phyloP scores from a whole-genome alignment of 1,140 invertebrate species.

The Macrotrachela quadricornifera region DNA sequence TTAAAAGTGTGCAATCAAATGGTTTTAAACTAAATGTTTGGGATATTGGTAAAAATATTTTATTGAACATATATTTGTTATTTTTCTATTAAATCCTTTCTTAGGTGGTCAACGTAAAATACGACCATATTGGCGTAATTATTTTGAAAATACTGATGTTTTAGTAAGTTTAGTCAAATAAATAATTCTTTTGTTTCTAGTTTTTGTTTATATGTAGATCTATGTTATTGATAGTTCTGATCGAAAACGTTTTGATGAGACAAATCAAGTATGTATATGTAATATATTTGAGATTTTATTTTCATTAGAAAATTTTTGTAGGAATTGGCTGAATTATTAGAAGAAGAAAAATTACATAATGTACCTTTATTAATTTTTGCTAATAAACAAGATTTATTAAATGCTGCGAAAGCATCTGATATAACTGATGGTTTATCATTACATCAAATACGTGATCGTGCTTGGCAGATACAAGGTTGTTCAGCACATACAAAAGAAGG shows the following conservation, averaged over 20 bases:
- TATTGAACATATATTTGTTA: too few relatives aligned
- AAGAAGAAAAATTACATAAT: constrained; percentile 69
- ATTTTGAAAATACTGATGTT: constrained; percentile 97
- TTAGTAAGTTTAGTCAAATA: constrained; percentile 41
- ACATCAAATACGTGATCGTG: constrained; percentile 65
- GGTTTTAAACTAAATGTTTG: constrained; percentile 95
- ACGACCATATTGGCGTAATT: constrained; percentile 94
- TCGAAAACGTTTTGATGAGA: constrained; percentile 73
- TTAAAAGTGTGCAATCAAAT: constrained; percentile 85
- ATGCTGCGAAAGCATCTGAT: constrained; percentile 63
- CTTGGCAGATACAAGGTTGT: constrained; percentile 95
- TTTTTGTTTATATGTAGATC: constrained; percentile 36
- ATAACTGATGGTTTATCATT: constrained; percentile 67
- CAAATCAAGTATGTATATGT: constrained; percentile 41
- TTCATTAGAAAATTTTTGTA: constrained; percentile 11
- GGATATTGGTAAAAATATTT: constrained; percentile 74
- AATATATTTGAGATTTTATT: not conserved
- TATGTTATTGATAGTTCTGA: constrained; percentile 96
- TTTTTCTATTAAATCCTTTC: too few relatives aligned
- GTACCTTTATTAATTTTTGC: constrained; percentile 68
- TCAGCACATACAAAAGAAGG: constrained; percentile 72
- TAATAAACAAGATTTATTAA: constrained; percentile 87
- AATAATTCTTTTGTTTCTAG: not conserved
- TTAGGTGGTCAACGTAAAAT: constrained; percentile 74
- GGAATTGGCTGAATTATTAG: constrained; percentile 70